Evolutionary conservation across 2,888 invertebrate genomes (phyloP).

Genomic region (Calameuta idolon): DNA sequence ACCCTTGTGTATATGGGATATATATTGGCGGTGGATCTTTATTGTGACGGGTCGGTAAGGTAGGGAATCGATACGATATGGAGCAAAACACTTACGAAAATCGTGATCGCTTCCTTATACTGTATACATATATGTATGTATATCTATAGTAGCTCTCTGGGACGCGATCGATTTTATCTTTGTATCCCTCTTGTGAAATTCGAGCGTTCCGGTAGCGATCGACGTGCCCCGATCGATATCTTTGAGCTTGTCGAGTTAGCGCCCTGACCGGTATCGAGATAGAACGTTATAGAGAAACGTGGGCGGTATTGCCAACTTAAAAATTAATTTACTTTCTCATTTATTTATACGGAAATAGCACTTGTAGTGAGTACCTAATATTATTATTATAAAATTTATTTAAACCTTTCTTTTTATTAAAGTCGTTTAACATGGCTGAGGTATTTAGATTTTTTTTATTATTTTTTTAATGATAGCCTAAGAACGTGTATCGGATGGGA

Average conservation of each 20-base stretch:
- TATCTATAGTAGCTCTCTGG: not conserved
- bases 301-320: not conserved
- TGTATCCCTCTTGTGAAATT: not conserved
- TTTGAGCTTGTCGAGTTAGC: not conserved
- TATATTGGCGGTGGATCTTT: not conserved
- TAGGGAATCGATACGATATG: not conserved
- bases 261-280: not conserved
- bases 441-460: not conserved
- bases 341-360: not conserved
- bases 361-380: not conserved
- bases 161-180: not conserved
- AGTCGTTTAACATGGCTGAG: not conserved
- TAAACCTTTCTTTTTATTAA: not conserved
- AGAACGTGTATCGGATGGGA: not conserved
- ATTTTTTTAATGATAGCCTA: not conserved
- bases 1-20: not conserved
- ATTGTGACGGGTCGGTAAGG: not conserved
- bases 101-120: not conserved
- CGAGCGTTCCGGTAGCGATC: not conserved
- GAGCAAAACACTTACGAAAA: not conserved
- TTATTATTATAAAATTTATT: not conserved
- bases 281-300: not conserved
- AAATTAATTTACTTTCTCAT: not conserved
- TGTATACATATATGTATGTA: not conserved
- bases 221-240: not conserved